phyloP scores from a whole-genome alignment of 1,140 invertebrate genomes.

The Phenacoccus solenopsis region DNA sequence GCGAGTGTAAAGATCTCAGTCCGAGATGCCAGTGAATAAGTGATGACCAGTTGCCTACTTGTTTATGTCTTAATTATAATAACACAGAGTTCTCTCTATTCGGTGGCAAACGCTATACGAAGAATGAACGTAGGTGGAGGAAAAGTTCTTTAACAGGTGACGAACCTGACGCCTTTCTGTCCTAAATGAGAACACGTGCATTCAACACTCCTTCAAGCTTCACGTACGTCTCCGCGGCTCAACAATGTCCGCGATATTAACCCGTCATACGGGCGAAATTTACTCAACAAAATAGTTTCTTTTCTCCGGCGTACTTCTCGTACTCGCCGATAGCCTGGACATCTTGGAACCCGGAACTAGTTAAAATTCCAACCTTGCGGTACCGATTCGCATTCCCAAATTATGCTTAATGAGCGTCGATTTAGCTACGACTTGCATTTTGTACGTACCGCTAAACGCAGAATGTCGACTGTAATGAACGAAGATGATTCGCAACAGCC shows the following conservation, averaged over 20 bases:
- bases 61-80: slow-evolving; percentile 18
- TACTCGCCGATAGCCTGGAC: neutral
- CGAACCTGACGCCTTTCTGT: slow-evolving; percentile 13
- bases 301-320: neutral
- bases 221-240: neutral
- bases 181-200: slow-evolving; percentile 17
- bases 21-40: neutral
- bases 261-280: neutral
- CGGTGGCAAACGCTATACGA: too few species aligned
- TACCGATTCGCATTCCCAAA: too few species aligned
- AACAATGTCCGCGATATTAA: neutral
- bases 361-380: neutral
- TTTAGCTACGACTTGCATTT: too few species aligned
- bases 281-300: neutral
- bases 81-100: neutral
- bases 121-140: neutral
- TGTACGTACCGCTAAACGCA: too few species aligned
- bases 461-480: too few species aligned
- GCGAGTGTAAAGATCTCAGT: neutral
- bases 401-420: too few species aligned
- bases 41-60: slow-evolving; percentile 14
- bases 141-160: slow-evolving; percentile 14
- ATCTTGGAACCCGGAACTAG: neutral
- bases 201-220: neutral
- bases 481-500: too few species aligned